Evolutionary conservation across 2,888 invertebrate species (phyloP), one percentile per base, ranked within the genome.

Genomic region (Phalera bucephala): DNA sequence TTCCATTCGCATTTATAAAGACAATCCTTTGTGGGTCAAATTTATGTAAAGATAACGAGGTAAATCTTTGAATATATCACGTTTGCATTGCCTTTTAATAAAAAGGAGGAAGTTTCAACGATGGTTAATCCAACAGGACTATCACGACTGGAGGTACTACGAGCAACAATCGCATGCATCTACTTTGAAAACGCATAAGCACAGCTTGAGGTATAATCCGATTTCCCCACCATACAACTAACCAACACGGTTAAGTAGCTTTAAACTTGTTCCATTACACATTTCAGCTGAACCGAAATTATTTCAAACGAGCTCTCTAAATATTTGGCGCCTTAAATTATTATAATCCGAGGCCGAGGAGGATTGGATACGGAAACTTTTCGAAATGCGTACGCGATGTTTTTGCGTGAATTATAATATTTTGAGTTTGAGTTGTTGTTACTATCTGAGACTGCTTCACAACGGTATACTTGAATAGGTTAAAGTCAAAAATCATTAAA

Each of bases 311-410:
- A 69, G 9, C 7, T 8, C 71, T 61, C 67, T 66, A 80, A 82
- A 81, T 80, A 80, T 83, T 80, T 75, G 68, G 68, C 50, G 30
- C 72, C 67, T 52, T 52, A 62, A 73, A 84, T 85, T 81, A 81
- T 64, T 78, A 81, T 86, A 84, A 85, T 80, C 84, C 78, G 61
- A 44, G 52, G 51, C n/a, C 56, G 64, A 60, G 38, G 48, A 15
- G 23, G 8, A 19, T n/a, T n/a, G n/a, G 19, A 10, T 21, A n/a
- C 13, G 19, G 5, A 5, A 37, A 41, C 23, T 37, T 38, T 37
- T 1, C 28, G n/a, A 6, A 28, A 28, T 28, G 28, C 15, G 10
- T 15, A 8, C 9, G 28, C 4, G 10, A 14, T 14, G 6, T 15
- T 28, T 15, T 28, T 9, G 15, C 3, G 28, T 9, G 14, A 28